Evolutionary conservation across 35 echinoderm and acorn worm genomes (phyloP).

Genomic region (Lytechinus variegatus): DNA sequence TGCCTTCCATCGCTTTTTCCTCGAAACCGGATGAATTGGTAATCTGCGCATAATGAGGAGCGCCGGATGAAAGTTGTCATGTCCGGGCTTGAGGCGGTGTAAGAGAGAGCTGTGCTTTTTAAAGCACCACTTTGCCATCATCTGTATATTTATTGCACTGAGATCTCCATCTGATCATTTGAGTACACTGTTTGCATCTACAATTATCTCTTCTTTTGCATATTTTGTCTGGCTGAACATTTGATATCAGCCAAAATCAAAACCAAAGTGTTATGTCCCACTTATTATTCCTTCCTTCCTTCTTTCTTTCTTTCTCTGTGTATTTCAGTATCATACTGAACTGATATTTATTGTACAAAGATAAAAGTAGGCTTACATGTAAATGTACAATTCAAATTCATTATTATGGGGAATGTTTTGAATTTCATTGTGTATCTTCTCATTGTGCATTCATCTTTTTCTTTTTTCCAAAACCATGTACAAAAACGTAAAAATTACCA

Average conservation of each 20-base stretch:
- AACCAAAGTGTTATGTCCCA: neutral
- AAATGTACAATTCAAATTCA: no score
- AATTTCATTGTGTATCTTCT: no score
- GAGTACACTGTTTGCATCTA: neutral
- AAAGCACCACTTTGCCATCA: neutral
- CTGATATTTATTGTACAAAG: no score
- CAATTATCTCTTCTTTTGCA: neutral
- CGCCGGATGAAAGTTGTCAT: constrained; percentile 46
- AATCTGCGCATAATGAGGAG: constrained; percentile 48
- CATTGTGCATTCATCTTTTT: no score
- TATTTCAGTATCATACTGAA: no score
- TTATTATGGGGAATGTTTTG: no score
- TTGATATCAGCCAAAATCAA: no score
- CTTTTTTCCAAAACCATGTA: no score
- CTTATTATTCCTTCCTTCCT: neutral
- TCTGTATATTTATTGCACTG: neutral
- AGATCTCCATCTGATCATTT: neutral
- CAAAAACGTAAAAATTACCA: no score
- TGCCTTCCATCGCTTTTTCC: constrained; percentile 39
- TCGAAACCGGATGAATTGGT: constrained; percentile 39
- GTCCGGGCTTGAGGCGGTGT: constrained; percentile 21
- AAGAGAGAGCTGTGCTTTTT: constrained; percentile 9
- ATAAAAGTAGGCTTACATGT: no score
- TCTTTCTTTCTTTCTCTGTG: neutral
- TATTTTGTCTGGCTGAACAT: neutral